phyloP scores from a whole-genome alignment of 1,140 invertebrate genomes.

The Globodera rostochiensis region DNA sequence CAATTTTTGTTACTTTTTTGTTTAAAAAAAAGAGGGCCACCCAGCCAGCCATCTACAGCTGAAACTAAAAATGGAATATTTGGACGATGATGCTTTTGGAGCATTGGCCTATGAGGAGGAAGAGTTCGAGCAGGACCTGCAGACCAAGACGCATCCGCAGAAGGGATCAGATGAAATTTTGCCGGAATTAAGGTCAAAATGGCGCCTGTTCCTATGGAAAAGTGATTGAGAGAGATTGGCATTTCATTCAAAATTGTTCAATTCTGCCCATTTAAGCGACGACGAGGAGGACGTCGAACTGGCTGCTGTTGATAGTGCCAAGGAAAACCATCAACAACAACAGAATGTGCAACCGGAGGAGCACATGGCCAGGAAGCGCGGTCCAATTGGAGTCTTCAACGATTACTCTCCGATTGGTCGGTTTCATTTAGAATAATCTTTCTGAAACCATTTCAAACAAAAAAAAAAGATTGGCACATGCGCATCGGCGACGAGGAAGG shows the following conservation, averaged over 20 bases:
- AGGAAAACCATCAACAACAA: not conserved
- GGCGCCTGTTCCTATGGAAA: not conserved
- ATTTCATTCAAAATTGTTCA: not conserved
- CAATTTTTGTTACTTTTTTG: too few relatives aligned
- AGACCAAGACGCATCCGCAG: not conserved
- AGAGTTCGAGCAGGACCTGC: not conserved
- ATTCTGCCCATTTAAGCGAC: not conserved
- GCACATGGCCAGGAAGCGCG: not conserved
- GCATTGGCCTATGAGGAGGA: constrained; percentile 24
- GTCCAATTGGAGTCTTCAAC: constrained; percentile 1
- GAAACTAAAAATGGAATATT: not conserved
- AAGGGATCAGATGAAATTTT: not conserved
- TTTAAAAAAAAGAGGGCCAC: too few relatives aligned
- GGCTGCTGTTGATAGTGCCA: not conserved
- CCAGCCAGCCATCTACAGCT: not conserved
- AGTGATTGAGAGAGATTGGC: not conserved
- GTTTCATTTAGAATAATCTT: not conserved
- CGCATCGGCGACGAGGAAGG: constrained; percentile 23
- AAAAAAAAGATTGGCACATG: constrained; percentile 18
- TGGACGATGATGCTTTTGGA: constrained; percentile 31
- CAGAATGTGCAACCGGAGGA: not conserved
- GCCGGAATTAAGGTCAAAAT: constrained; percentile 1
- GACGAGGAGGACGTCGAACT: not conserved
- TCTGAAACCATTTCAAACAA: not conserved
- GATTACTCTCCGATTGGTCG: constrained; percentile 23